Conservation (phyloP, 2,113 vertebrate genomes). For the Herpetotheres cachinnans region DNA sequence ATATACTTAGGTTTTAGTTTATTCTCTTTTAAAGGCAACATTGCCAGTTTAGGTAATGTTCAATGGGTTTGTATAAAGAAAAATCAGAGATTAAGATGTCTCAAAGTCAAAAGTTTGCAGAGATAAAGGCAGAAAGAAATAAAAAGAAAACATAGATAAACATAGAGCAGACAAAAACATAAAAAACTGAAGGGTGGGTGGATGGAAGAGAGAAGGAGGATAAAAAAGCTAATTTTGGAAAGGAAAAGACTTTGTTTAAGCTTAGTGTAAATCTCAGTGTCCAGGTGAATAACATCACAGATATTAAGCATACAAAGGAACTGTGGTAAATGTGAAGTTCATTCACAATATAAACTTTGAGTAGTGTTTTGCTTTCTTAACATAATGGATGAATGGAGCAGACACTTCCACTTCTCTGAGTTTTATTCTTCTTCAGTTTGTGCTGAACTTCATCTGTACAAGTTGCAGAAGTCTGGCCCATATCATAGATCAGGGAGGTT, state of each 20-base stretch:
- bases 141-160: not conserved
- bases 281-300: not conserved
- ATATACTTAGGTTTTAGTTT: not conserved
- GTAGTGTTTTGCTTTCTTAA: not conserved
- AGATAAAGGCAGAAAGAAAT: not conserved
- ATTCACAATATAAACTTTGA: not conserved
- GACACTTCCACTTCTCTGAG: not conserved
- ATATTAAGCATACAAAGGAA: not conserved
- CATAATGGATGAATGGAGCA: not conserved
- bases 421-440: not conserved
- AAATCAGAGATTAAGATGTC: conserved; percentile 4
- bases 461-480: not conserved
- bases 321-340: not conserved
- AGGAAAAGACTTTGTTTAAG: not conserved
- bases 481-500: not conserved
- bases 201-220: not conserved
- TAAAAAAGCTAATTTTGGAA: not conserved
- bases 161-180: not conserved
- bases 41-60: conserved; percentile 40
- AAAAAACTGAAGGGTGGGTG: not conserved
- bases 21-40: not conserved
- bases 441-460: not conserved
- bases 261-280: not conserved
- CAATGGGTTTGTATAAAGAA: conserved; percentile 21
- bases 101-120: conserved; percentile 5